These are phyloP conservation scores for Ameiurus melas DNA, from an alignment of 2,113 vertebrate genomes.

Conservation along the genomic window DNA sequence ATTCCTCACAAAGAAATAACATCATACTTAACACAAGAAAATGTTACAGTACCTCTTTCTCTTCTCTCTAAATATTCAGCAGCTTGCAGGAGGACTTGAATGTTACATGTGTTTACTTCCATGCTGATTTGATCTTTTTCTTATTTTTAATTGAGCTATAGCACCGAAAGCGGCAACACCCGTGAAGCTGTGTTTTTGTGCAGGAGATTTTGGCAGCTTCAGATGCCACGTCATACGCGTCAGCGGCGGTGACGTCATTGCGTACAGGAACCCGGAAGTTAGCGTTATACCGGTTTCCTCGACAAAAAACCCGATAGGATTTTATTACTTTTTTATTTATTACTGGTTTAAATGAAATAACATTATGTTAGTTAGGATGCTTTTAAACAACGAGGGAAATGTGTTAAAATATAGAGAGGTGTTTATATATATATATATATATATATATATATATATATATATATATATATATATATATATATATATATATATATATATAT, in stretches of 20 bases:
- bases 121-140: slow-evolving; percentile 62
- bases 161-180: slow-evolving; percentile 22
- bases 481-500: no score
- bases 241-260: background rate
- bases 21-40: background rate
- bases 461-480: no score
- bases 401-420: no score
- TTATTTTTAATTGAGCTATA: background rate
- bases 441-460: no score
- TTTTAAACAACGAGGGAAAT: no score
- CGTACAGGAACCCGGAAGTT: no score
- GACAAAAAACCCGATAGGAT: no score
- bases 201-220: slow-evolving; percentile 40
- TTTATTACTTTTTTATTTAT: no score
- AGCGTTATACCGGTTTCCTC: no score
- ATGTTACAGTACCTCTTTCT: slow-evolving; percentile 74
- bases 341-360: no score
- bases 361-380: no score
- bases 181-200: slow-evolving; percentile 34
- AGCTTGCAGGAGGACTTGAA: slow-evolving; percentile 89
- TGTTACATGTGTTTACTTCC: slow-evolving; percentile 81
- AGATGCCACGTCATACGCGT: slow-evolving; percentile 50
- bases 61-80: slow-evolving; percentile 89
- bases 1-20: slow-evolving; percentile 10
- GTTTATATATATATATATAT: no score